These are phyloP conservation scores for Acleris sparsana DNA, from an alignment of 2,888 invertebrate genomes.

Conservation along the genomic window DNA sequence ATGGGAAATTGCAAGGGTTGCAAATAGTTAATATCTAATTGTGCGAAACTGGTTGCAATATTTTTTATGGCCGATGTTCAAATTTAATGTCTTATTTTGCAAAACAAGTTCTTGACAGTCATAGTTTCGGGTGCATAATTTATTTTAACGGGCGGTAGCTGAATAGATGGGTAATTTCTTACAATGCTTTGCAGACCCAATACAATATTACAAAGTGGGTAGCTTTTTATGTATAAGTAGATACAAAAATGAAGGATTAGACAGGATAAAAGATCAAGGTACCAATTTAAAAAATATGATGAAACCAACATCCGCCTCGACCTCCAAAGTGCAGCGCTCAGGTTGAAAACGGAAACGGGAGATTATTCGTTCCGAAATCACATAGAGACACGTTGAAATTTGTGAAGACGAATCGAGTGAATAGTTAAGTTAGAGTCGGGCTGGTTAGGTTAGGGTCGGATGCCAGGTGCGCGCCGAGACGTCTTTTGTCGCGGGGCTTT, in stretches of 20 bases:
- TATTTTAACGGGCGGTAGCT: neutral
- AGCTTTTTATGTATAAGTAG: too few species aligned
- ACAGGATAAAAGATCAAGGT: conserved; percentile 10
- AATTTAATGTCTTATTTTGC: conserved; percentile 52
- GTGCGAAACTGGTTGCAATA: conserved; percentile 70
- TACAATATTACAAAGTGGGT: too few species aligned
- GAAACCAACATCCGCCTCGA: conserved; percentile 32
- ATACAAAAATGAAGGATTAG: neutral
- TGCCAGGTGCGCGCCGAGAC: conserved; percentile 78
- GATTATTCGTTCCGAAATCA: conserved; percentile 49
- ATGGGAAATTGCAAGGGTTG: conserved; percentile 77
- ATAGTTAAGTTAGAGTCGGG: conserved; percentile 52
- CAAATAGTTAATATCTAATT: conserved; percentile 73
- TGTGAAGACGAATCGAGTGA: conserved; percentile 47
- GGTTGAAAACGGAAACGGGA: conserved; percentile 54
- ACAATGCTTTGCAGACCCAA: neutral
- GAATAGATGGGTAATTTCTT: neutral
- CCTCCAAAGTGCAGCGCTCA: conserved; percentile 18
- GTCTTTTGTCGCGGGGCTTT: conserved; percentile 64
- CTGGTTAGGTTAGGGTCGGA: conserved; percentile 72
- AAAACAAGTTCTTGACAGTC: conserved; percentile 29
- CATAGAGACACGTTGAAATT: conserved; percentile 49
- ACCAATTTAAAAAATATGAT: conserved; percentile 8
- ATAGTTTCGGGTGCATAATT: conserved; percentile 24
- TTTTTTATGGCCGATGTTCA: conserved; percentile 39